Percentiles rank a stretch among this genome's conserved stretches.
Evolutionary conservation across 2,888 invertebrate genomes (phyloP).

Genomic region (Nomada ferruginata): DNA sequence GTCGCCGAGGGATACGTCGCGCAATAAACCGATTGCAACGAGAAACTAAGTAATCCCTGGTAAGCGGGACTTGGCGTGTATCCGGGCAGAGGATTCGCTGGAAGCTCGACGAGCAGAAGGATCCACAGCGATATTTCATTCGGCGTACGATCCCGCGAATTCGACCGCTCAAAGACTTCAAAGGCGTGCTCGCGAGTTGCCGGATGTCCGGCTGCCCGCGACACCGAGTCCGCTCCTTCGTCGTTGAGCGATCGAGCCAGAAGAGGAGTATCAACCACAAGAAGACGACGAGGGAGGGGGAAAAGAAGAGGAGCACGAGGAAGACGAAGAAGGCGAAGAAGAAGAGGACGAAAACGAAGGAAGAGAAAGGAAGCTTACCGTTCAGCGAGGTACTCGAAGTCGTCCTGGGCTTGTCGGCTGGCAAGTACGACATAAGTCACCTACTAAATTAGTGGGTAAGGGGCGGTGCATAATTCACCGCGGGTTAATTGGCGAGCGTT

Average conservation of each 20-base stretch:
- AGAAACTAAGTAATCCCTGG: slow-evolving; percentile 46
- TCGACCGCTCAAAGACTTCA: slow-evolving; percentile 77
- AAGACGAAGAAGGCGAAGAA: slow-evolving; percentile 16
- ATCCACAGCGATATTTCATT: slow-evolving; percentile 80
- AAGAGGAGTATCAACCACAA: slow-evolving; percentile 17
- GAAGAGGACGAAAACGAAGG: slow-evolving; percentile 29
- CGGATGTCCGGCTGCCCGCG: slow-evolving; percentile 79
- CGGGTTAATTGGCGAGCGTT: slow-evolving; percentile 84
- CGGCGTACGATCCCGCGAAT: slow-evolving; percentile 78
- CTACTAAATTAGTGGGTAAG: slow-evolving; percentile 82
- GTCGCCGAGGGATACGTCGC: slow-evolving; percentile 23
- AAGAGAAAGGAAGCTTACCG: slow-evolving; percentile 35
- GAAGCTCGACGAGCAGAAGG: slow-evolving; percentile 28
- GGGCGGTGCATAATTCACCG: slow-evolving; percentile 82
- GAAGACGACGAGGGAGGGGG: neutral
- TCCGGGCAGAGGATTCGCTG: slow-evolving; percentile 36
- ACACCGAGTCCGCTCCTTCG: slow-evolving; percentile 56
- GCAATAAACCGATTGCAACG: slow-evolving; percentile 54
- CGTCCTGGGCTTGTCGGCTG: slow-evolving; percentile 76
- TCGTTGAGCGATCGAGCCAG: slow-evolving; percentile 33
- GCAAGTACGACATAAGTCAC: slow-evolving; percentile 83
- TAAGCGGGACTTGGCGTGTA: slow-evolving; percentile 15
- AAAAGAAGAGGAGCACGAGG: neutral
- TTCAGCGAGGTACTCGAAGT: slow-evolving; percentile 73
- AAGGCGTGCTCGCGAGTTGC: slow-evolving; percentile 72